Evolutionary conservation across 2,113 vertebrate genomes (phyloP), one percentile per base, ranked within the genome.

Genomic region (Argyrosomus japonicus): DNA sequence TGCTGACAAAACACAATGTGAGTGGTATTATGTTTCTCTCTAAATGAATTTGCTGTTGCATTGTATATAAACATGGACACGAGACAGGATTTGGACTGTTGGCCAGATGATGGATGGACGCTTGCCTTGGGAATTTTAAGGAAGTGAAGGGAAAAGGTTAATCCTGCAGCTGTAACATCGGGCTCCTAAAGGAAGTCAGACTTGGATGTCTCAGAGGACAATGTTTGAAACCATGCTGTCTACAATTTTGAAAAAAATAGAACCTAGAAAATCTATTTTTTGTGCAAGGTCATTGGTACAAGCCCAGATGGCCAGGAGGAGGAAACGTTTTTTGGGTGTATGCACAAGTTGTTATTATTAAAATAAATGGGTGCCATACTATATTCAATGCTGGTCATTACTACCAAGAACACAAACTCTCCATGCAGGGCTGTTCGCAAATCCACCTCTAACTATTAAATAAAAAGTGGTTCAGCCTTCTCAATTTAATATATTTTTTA

Each of bases 81-180:
- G 0, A 18, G 14, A 11, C 0, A 27, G 18, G 10, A 40, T 47
- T 43, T 65, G 43, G 7, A 27, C 32, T 43, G 29, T 8, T 57
- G 21, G 21, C 17, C 9, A 8, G 32, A 54, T n/a, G 53, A 72
- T 14, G 9, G 1, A 3, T 6, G 12, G 13, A 25, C 11, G 10
- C 43, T 51, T 5, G 19, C 47, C 13, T 70, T 54, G 62, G 4
- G 53, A 58, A 9, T 61, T 63, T 27, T 11, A 25, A 47, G 45
- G 32, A 60, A 68, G 47, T 47, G 40, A 47, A 48, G 12, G 3
- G 32, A 62, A 40, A 62, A 79, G 21, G 19, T 71, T 23, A 32
- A 65, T 50, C 29, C 48, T 36, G 45, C 56, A 63, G 68, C 73
- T 73, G 60, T 54, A 47, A 47, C 68, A 79, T 8, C 6, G 1